These are phyloP conservation scores for Neodiprion pinetum DNA, from an alignment of 1,140 invertebrate species.

Conservation along the genomic window DNA sequence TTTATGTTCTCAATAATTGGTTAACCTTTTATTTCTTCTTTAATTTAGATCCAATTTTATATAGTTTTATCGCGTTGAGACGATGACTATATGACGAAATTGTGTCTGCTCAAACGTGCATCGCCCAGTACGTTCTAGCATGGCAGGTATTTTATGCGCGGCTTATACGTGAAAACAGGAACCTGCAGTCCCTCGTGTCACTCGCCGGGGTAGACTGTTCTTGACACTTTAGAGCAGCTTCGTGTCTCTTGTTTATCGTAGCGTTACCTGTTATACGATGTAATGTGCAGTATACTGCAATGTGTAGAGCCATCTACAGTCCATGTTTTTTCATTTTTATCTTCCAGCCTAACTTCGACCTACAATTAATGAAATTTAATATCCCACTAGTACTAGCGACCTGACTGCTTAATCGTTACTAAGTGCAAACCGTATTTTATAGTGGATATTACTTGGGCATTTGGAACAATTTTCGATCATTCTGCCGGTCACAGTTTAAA, in stretches of 20 bases:
- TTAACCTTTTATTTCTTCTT: background rate
- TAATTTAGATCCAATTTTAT: background rate
- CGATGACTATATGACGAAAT: background rate
- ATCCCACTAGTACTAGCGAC: too few species aligned
- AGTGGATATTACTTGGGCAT: too few species aligned
- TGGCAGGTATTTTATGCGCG: background rate
- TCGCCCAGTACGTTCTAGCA: background rate
- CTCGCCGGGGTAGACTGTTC: background rate
- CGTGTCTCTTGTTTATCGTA: background rate
- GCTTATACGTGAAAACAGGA: background rate
- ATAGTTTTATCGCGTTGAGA: background rate
- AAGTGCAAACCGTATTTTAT: too few species aligned
- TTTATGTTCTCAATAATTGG: background rate
- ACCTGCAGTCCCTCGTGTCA: background rate
- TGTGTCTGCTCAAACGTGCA: background rate
- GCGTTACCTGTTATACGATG: too few species aligned
- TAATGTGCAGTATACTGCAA: too few species aligned
- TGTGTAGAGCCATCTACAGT: too few species aligned
- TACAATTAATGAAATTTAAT: too few species aligned
- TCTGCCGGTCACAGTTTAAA: too few species aligned
- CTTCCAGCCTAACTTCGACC: too few species aligned
- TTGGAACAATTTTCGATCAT: too few species aligned
- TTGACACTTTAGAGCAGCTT: background rate
- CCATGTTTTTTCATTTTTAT: too few species aligned
- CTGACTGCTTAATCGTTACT: too few species aligned